A percentile compares a stretch with the other conserved stretches of the same genome.
Evolutionary conservation across 2,113 vertebrate species (phyloP).

Genomic region (Epinephelus lanceolatus): DNA sequence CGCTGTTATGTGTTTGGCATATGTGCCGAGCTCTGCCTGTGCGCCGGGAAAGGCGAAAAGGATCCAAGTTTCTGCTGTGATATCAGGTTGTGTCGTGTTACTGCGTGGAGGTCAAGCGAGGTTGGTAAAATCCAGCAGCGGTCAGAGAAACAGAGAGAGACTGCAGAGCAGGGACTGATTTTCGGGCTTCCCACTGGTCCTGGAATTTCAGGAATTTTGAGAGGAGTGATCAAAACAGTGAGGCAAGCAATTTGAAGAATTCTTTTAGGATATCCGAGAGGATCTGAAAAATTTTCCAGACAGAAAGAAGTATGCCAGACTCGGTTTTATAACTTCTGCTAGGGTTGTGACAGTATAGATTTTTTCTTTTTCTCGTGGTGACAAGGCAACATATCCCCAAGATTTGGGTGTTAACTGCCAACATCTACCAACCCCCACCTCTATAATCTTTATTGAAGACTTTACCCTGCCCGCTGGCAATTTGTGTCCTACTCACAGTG

Average conservation of each 20-base stretch:
- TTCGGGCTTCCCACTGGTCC: conserved; percentile 42
- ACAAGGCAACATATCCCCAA: too few species aligned
- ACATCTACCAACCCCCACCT: too few species aligned
- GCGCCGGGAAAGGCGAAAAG: neutral
- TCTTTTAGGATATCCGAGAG: conserved; percentile 25
- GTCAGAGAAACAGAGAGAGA: conserved; percentile 24
- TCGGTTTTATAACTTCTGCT: neutral
- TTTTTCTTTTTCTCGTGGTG: too few species aligned
- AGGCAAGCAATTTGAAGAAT: conserved; percentile 40
- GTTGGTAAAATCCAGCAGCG: conserved; percentile 7
- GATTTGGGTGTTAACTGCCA: too few species aligned
- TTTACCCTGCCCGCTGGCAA: too few species aligned
- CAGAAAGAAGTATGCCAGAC: neutral
- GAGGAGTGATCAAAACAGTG: conserved; percentile 34
- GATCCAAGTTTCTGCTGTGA: conserved; percentile 18
- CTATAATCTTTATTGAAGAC: too few species aligned
- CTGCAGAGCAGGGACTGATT: conserved; percentile 10
- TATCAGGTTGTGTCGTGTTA: conserved; percentile 28
- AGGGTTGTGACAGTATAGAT: too few species aligned
- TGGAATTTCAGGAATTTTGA: conserved; percentile 66
- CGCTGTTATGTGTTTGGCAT: conserved; percentile 12
- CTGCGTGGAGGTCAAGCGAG: conserved; percentile 47
- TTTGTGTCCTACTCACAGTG: too few species aligned
- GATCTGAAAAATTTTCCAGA: conserved; percentile 19
- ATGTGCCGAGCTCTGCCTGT: conserved; percentile 5